Base-by-base conservation (phyloP, 2,888 invertebrate species). In the Linhomoeus sp. region DNA sequence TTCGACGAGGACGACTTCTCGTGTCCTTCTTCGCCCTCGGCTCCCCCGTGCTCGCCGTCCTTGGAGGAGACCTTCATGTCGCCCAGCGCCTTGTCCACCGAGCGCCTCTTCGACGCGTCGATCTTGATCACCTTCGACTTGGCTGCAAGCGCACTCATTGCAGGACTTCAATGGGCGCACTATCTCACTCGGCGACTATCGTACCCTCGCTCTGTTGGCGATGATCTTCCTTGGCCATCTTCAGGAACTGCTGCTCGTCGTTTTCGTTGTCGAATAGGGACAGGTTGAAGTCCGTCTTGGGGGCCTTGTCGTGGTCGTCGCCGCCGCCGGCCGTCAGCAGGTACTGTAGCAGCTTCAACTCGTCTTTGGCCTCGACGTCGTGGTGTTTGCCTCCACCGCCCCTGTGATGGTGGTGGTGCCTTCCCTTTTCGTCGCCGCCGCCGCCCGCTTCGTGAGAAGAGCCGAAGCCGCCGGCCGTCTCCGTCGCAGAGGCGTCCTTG, bases 331-430 rank as follows among this genome's bases (percentile, higher is more conserved):
- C 33, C 41, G 45, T 50, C 3, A 59, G 45, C 19, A 59, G 41
- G 2, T 49, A 44, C 45, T 50, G 49, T 43, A 58, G 50, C 25
- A 58, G 49, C 24, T 51, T 52, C 41, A 60, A 25, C 44, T 58
- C 58, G 39, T 58, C 52, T 3, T 42, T n/a, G 29, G 20, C 17
- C 25, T 22, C 40, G 23, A 36, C 39, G 20, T 9, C n/a, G 22
- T 35, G n/a, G n/a, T n/a, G n/a, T n/a, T n/a, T n/a, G n/a, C n/a
- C n/a, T n/a, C n/a, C n/a, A n/a, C n/a, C 20, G n/a, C 12, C 24
- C n/a, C 3, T 5, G 9, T 45, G 25, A 22, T 26, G 23, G 15
- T 3, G 20, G 29, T 29, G 29, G 7, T 29, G 29, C 12, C 23
- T 45, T 20, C 19, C n/a, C 17, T 20, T 33, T 20, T 14, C 14